phyloP scores from a whole-genome alignment of 1,140 invertebrate species.

The Heterodera schachtii region DNA sequence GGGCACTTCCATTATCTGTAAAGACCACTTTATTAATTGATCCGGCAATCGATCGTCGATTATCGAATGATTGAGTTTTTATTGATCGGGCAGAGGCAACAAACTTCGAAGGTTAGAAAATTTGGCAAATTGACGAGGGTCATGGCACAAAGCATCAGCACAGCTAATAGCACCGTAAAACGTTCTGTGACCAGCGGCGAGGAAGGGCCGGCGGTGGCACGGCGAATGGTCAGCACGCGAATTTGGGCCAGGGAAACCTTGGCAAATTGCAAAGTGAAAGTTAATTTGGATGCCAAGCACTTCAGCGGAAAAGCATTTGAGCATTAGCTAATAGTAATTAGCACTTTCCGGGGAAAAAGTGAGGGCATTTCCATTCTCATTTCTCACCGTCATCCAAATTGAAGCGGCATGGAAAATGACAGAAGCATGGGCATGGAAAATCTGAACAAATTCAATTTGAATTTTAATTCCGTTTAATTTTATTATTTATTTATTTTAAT shows the following conservation, averaged over 20 bases:
- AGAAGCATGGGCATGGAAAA: constrained; percentile 59
- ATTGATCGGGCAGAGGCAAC: background rate
- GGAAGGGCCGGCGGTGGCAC: constrained; percentile 60
- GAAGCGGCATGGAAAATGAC: constrained; percentile 63
- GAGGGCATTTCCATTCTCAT: too few relatives aligned
- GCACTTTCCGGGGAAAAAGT: too few relatives aligned
- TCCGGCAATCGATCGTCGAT: too few relatives aligned
- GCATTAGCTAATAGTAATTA: too few relatives aligned
- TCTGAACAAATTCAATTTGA: constrained; percentile 15
- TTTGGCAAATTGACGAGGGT: constrained; percentile 58
- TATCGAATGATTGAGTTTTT: background rate
- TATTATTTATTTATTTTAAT: background rate
- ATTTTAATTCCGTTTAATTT: background rate
- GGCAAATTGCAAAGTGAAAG: background rate
- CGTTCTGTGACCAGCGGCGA: constrained; percentile 45
- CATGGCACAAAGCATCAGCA: constrained; percentile 55
- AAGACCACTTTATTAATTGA: too few relatives aligned
- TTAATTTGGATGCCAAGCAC: background rate
- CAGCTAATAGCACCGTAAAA: constrained; percentile 52
- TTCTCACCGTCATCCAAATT: constrained; percentile 60
- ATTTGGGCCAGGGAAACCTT: constrained; percentile 60
- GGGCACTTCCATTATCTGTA: constrained; percentile 23
- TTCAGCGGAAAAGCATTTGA: too few relatives aligned
- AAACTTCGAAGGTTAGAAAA: constrained; percentile 62
- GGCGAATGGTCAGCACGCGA: constrained; percentile 60